Conservation (phyloP, 2,888 invertebrate species). For the Leptinotarsa peninsularis region DNA sequence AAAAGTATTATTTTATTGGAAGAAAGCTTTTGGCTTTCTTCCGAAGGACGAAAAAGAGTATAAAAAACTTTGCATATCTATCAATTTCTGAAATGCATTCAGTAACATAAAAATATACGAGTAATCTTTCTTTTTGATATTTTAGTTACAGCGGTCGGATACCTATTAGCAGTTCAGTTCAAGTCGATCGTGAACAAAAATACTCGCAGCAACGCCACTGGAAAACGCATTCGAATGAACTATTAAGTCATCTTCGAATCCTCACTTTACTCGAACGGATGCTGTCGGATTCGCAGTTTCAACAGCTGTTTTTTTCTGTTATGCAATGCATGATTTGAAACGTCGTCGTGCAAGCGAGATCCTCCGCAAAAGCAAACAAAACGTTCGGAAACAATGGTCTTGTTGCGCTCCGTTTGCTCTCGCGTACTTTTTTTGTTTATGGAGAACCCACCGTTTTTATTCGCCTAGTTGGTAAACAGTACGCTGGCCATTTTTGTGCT, state of each 20-base stretch:
- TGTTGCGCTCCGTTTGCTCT: constrained; percentile 55
- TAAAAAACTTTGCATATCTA: too few relatives aligned
- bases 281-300: constrained; percentile 35
- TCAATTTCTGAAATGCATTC: too few relatives aligned
- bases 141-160: too few relatives aligned
- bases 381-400: constrained; percentile 54
- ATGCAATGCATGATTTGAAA: constrained; percentile 54
- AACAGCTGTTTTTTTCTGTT: constrained; percentile 41
- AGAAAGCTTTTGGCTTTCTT: too few relatives aligned
- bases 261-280: constrained; percentile 32
- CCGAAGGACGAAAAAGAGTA: too few relatives aligned
- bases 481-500: constrained; percentile 10
- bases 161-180: too few relatives aligned
- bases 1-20: too few relatives aligned
- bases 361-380: constrained; percentile 52
- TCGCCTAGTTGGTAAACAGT: constrained; percentile 37
- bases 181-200: neutral
- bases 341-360: constrained; percentile 47
- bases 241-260: constrained; percentile 36
- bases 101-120: too few relatives aligned
- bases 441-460: constrained; percentile 29
- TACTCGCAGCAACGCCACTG: constrained; percentile 14
- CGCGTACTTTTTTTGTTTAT: constrained; percentile 38
- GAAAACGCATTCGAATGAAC: constrained; percentile 26
- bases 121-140: too few relatives aligned